Evolutionary conservation across 2,888 invertebrate species (phyloP).

Genomic region (Pyrrhia umbra): DNA sequence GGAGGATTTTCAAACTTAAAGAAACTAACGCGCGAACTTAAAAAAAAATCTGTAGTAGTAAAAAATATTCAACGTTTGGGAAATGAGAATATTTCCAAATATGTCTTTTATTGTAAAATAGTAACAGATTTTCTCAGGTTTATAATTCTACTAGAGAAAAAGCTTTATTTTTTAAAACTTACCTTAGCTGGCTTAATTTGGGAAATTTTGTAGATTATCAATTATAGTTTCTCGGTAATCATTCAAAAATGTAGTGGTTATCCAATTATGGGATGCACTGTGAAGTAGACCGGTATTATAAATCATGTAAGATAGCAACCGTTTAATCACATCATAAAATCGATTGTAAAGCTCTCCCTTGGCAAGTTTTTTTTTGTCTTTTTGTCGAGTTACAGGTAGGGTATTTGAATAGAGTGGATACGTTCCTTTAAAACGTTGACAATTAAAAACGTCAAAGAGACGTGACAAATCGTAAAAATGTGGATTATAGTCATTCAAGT

Average conservation of each 20-base stretch:
- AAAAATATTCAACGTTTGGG: too few species aligned
- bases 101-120: too few species aligned
- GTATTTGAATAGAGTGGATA: slow-evolving; percentile 23
- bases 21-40: too few species aligned
- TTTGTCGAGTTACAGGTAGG: slow-evolving; percentile 50
- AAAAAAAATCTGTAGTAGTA: too few species aligned
- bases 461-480: slow-evolving; percentile 35
- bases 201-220: neutral
- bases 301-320: slow-evolving; percentile 56
- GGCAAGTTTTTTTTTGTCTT: slow-evolving; percentile 15
- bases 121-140: too few species aligned
- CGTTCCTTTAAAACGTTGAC: neutral
- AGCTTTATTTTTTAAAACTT: too few species aligned
- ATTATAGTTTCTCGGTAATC: neutral
- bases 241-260: slow-evolving; percentile 7
- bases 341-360: slow-evolving; percentile 19
- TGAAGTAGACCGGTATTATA: slow-evolving; percentile 44
- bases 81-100: too few species aligned
- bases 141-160: too few species aligned
- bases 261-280: slow-evolving; percentile 19
- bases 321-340: slow-evolving; percentile 47
- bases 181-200: neutral
- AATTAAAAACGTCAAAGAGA: slow-evolving; percentile 8
- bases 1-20: too few species aligned
- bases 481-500: slow-evolving; percentile 25